Base-by-base conservation (phyloP, 2,797 vertebrate species). In the Xenentodon cancila region DNA sequence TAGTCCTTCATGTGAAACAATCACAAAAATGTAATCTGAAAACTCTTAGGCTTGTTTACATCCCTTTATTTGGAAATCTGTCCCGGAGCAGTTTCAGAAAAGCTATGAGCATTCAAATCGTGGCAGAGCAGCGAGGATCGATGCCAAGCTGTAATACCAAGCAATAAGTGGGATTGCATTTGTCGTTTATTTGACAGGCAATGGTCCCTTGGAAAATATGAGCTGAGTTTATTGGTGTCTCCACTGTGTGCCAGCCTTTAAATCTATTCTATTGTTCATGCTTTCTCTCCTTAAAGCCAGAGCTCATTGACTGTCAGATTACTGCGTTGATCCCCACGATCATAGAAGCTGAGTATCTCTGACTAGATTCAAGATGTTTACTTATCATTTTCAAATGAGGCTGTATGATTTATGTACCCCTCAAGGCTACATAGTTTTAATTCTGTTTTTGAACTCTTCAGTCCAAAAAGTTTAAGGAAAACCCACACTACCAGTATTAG, bases 151-250 rank as follows among this genome's bases (percentile, higher is more conserved):
- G 55, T 84, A 81, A 82, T 67, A 71, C 71, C 53, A 62, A 65
- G 71, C 58, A 77, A 79, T 82, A 83, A 82, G 63, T 79, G 61
- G 59, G 60, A 82, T 84, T 88, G 73, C 80, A 84, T 80, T 79
- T 77, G 76, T 73, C 51, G 16, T 88, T 85, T 75, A 82, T 85
- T 86, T 87, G 84, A 84, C 81, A 86, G 75, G 21, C 54, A 89
- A 80, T 66, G 72, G 69, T 74, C 75, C 73, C 76, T 71, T 58
- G 64, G 65, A 88, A 86, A 84, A 85, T 84, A 72, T 72, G 67
- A 71, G 71, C 68, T 20, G 25, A 60, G 59, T 81, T 84, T 84
- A 88, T 84, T 81, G 79, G 71, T 67, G 79, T 80, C 57, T 78
- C 65, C 48, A 11, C 19, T 6, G 21, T 44, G 68, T 80, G 87